These are phyloP conservation scores for Bucorvus abyssinicus DNA, from an alignment of 2,797 vertebrate species.

Conservation along the genomic window DNA sequence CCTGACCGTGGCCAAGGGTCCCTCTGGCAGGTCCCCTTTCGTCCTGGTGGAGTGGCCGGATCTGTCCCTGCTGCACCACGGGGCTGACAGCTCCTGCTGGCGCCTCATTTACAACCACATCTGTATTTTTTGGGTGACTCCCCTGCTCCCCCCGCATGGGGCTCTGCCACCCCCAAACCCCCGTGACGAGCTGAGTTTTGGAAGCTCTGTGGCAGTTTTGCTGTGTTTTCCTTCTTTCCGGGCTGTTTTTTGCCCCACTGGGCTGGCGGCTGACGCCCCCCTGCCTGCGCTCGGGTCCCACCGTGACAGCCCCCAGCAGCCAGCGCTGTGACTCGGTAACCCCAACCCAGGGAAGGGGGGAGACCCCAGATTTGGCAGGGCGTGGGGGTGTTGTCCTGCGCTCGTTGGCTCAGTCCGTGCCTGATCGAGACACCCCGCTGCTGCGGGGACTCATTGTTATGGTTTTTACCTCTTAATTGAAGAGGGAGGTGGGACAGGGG, in stretches of 20 bases:
- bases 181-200: fast-evolving
- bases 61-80: not conserved
- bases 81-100: not conserved
- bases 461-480: not conserved
- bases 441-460: fast-evolving
- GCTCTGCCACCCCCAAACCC: not conserved
- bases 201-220: not conserved
- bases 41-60: not conserved
- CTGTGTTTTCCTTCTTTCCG: not conserved
- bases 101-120: fast-evolving
- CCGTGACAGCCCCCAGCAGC: not conserved
- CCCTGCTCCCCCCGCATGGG: fast-evolving
- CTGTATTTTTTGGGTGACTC: not conserved
- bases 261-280: not conserved
- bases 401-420: not conserved
- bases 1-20: not conserved
- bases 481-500: not conserved
- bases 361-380: not conserved
- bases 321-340: fast-evolving
- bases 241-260: not conserved
- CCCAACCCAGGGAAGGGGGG: not conserved
- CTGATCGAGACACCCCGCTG: not conserved
- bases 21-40: not conserved
- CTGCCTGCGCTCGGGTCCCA: not conserved
- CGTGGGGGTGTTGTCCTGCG: not conserved